These are phyloP conservation scores for Hozukius guyotensis DNA, from an alignment of 2,797 vertebrate species.

Conservation along the genomic window DNA sequence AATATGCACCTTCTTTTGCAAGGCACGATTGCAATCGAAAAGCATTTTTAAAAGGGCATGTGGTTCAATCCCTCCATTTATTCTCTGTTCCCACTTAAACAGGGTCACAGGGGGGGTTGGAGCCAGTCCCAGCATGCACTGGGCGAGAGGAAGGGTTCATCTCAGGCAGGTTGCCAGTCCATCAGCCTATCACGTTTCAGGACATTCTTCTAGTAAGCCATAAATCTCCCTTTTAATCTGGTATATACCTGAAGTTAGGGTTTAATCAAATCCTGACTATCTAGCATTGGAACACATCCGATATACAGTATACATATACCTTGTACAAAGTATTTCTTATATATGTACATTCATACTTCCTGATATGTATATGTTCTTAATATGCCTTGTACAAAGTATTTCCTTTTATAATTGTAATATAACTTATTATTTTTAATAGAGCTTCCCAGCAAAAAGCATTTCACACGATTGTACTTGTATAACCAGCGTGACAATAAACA, in stretches of 20 bases:
- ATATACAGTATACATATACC: not conserved
- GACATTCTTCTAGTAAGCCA: not conserved
- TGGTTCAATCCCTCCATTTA: conserved; percentile 21
- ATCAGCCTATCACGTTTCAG: conserved; percentile 19
- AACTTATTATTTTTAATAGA: too few relatives aligned
- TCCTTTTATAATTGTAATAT: too few relatives aligned
- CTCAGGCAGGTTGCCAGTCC: not conserved
- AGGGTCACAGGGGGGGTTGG: not conserved
- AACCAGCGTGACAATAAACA: too few relatives aligned
- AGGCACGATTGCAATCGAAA: conserved; percentile 19
- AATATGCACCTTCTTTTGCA: not conserved
- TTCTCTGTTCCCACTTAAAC: conserved; percentile 16
- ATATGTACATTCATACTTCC: too few relatives aligned
- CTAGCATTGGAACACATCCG: not conserved
- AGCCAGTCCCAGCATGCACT: conserved; percentile 11
- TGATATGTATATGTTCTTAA: too few relatives aligned
- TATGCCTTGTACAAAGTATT: too few relatives aligned
- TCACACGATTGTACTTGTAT: too few relatives aligned
- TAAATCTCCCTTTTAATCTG: not conserved
- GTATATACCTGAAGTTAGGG: not conserved
- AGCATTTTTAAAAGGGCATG: conserved; percentile 24
- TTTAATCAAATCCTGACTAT: not conserved
- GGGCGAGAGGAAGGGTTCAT: conserved; percentile 7
- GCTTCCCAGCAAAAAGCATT: too few relatives aligned
- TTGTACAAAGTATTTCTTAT: too few relatives aligned